Evolutionary conservation across 1,140 invertebrate genomes (phyloP).

Genomic region (Mizuhopecten yessoensis): DNA sequence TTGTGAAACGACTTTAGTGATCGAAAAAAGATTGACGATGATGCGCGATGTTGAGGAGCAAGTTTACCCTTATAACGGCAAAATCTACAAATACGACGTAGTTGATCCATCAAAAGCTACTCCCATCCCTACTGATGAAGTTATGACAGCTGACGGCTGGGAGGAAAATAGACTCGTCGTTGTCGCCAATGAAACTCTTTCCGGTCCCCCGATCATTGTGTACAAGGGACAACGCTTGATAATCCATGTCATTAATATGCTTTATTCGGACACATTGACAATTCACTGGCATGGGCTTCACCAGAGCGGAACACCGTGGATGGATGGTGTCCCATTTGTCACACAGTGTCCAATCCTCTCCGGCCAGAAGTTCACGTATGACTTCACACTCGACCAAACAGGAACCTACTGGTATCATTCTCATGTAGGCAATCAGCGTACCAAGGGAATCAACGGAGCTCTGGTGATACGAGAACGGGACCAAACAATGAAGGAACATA

Average conservation of each 20-base stretch:
- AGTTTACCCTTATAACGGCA: slow-evolving; percentile 66
- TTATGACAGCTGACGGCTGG: slow-evolving; percentile 78
- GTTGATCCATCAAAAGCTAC: slow-evolving; percentile 61
- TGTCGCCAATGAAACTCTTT: slow-evolving; percentile 75
- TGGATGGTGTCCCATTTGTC: slow-evolving; percentile 95
- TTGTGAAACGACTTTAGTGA: slow-evolving; percentile 58
- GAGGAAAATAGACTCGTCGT: slow-evolving; percentile 64
- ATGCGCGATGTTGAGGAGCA: slow-evolving; percentile 59
- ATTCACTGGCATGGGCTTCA: slow-evolving; percentile 95
- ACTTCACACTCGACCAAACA: slow-evolving; percentile 83
- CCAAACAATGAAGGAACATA: slow-evolving; percentile 62
- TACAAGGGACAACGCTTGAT: slow-evolving; percentile 93
- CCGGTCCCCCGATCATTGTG: slow-evolving; percentile 86
- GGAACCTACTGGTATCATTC: slow-evolving; percentile 82
- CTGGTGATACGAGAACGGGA: slow-evolving; percentile 69
- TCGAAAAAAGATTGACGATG: slow-evolving; percentile 73
- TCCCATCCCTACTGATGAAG: slow-evolving; percentile 63
- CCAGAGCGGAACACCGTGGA: slow-evolving; percentile 92
- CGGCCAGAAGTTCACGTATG: slow-evolving; percentile 93
- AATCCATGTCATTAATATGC: slow-evolving; percentile 92
- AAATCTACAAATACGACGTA: slow-evolving; percentile 73
- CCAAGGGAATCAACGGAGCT: slow-evolving; percentile 76
- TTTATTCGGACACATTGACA: slow-evolving; percentile 91
- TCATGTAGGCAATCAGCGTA: slow-evolving; percentile 75
- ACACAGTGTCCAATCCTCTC: slow-evolving; percentile 95